These are phyloP conservation scores for Etheostoma cragini DNA, from an alignment of 2,113 vertebrate species.

Conservation along the genomic window DNA sequence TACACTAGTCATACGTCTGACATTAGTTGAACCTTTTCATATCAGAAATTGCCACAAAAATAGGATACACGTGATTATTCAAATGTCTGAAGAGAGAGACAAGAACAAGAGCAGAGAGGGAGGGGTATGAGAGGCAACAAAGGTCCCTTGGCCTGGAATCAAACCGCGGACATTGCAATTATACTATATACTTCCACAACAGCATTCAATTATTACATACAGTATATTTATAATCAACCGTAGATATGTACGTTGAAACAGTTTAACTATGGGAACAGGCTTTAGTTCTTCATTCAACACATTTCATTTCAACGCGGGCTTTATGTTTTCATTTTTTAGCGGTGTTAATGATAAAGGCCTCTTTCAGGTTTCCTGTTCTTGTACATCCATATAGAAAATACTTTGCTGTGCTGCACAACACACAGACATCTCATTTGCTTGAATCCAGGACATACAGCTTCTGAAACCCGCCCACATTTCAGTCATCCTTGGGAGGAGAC, in stretches of 20 bases:
- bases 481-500: slow-evolving; percentile 67
- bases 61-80: background rate
- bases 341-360: background rate
- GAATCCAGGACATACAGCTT: slow-evolving; percentile 54
- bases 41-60: slow-evolving; percentile 10
- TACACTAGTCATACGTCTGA: background rate
- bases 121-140: background rate
- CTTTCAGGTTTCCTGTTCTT: slow-evolving; percentile 6
- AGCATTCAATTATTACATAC: background rate
- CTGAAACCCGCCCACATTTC: slow-evolving; percentile 58
- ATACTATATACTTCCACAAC: background rate
- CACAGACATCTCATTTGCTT: slow-evolving; percentile 32
- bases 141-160: background rate
- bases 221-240: background rate
- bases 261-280: slow-evolving; percentile 2
- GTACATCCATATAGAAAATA: slow-evolving; percentile 23
- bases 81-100: background rate
- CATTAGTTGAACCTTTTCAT: background rate
- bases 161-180: background rate
- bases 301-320: background rate
- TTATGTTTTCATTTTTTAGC: slow-evolving; percentile 21
- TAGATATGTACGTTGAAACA: slow-evolving; percentile 1
- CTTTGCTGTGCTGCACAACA: slow-evolving; percentile 25
- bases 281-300: background rate
- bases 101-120: background rate